phyloP scores from a whole-genome alignment of 2,797 vertebrate species.

The Danio aesculapii region DNA sequence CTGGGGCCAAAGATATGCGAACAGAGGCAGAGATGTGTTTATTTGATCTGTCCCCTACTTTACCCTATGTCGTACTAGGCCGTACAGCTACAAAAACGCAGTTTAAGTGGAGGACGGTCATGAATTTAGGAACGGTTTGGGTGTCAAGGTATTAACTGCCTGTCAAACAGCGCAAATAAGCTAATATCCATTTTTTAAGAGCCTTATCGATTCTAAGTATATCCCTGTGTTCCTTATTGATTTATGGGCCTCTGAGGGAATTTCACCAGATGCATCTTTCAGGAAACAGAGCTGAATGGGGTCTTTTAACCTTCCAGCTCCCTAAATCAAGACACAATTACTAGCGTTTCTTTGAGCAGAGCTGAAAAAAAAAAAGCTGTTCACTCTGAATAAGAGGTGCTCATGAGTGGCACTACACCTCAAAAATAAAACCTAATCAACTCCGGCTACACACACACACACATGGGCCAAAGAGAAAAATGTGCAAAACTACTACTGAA shows the following conservation, averaged over 20 bases:
- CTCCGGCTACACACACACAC: neutral
- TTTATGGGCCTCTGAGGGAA: slow-evolving; percentile 79
- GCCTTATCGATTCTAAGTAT: slow-evolving; percentile 82
- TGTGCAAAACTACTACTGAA: too few species aligned
- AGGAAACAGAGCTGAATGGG: slow-evolving; percentile 76
- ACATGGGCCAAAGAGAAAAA: neutral
- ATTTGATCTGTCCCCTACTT: neutral
- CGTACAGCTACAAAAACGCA: neutral
- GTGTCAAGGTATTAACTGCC: slow-evolving; percentile 72
- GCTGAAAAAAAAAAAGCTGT: slow-evolving; percentile 27
- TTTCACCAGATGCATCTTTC: slow-evolving; percentile 80
- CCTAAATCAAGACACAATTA: slow-evolving; percentile 69
- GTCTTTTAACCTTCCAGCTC: slow-evolving; percentile 81
- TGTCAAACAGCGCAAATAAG: slow-evolving; percentile 84
- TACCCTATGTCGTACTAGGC: neutral
- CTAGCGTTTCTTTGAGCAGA: slow-evolving; percentile 55
- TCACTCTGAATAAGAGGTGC: slow-evolving; percentile 20
- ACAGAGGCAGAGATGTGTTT: slow-evolving; percentile 5
- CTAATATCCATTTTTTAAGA: slow-evolving; percentile 86
- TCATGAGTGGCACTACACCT: slow-evolving; percentile 4
- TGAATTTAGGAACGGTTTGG: slow-evolving; percentile 3
- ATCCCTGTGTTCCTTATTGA: slow-evolving; percentile 81
- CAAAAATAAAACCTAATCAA: slow-evolving; percentile 11
- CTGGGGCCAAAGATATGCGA: slow-evolving; percentile 30
- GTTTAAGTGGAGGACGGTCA: neutral